Percentiles rank a stretch among this genome's conserved stretches.
These are phyloP conservation scores for Sus cebifrons DNA, from an alignment of 2,797 vertebrate species.

Conservation along the genomic window DNA sequence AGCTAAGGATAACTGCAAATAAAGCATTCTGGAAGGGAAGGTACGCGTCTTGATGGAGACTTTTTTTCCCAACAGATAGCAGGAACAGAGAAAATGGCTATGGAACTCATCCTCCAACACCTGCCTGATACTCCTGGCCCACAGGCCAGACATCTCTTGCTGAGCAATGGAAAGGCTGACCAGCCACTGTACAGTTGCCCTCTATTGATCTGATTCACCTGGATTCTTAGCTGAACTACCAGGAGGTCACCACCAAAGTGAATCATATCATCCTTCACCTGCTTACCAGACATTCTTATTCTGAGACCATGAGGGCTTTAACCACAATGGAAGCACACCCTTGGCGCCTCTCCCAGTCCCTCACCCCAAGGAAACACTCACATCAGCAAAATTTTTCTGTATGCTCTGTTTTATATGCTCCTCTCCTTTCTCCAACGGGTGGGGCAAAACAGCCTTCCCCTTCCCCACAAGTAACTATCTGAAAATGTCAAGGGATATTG, in stretches of 20 bases:
- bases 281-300: conserved; percentile 55
- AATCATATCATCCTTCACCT: conserved; percentile 40
- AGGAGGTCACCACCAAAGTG: conserved; percentile 25
- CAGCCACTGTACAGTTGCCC: too few species aligned
- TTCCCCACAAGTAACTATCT: background rate
- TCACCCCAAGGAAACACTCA: conserved; percentile 44
- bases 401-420: background rate
- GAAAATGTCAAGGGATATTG: background rate
- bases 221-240: background rate
- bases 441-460: background rate
- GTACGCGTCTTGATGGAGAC: too few species aligned
- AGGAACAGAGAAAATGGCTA: background rate
- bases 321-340: background rate
- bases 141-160: background rate
- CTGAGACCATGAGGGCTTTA: background rate
- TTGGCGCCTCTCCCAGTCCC: background rate
- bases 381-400: conserved; percentile 25
- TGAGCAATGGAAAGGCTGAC: background rate
- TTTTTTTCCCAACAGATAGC: background rate
- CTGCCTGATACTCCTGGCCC: background rate
- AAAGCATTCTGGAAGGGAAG: background rate
- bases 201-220: background rate
- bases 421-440: background rate
- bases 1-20: background rate
- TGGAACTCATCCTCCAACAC: background rate